Evolutionary conservation across 2,888 invertebrate species (phyloP), one percentile per base, ranked within the genome.

Genomic region (Pinctada fucata): DNA sequence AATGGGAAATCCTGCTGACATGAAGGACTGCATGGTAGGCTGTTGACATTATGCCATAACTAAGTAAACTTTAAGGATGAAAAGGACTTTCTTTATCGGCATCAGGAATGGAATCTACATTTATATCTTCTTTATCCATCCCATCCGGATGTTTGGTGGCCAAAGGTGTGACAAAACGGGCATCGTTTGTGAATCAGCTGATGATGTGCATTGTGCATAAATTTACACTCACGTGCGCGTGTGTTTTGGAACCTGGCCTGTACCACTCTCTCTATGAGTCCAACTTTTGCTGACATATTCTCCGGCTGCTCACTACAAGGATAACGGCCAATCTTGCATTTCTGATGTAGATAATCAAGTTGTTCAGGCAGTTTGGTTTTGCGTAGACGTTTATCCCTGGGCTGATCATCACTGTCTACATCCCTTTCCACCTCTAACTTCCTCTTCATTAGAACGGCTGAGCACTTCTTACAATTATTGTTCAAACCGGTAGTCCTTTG

Each of bases 171-270:
- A 93, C 98, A 99, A 93, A 98, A 97, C 0, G 98, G 98, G 93
- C 98, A 99, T 80, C 98, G 94, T 92, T 99, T 99, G 93, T 98
- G 97, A 90, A 99, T 98, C 68, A 97, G 97, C 94, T 98, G 97
- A 86, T 97, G 97, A 93, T 98, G 97, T 48, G 97, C 97, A 86
- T 97, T 94, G 93, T 97, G 97, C 93, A 97, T 97, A 10, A 91
- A 92, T 80, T 92, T 92, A 45, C 98, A 94, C 93, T 98, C 98
- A 89, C 94, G 88, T 48, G 93, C 93, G 88, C 98, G 94, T 47
- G 98, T 98, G 92, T 98, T 98, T 93, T 98, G 98, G 93, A 98
- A 98, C 98, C 98, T 98, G 82, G 98, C 98, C 94, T 99, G 99
- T 78, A 99, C 99, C 73, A 99, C 99, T 86, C 99, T 95, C 93